Conservation (phyloP, 2,888 invertebrate species). For the Drosophila robusta region DNA sequence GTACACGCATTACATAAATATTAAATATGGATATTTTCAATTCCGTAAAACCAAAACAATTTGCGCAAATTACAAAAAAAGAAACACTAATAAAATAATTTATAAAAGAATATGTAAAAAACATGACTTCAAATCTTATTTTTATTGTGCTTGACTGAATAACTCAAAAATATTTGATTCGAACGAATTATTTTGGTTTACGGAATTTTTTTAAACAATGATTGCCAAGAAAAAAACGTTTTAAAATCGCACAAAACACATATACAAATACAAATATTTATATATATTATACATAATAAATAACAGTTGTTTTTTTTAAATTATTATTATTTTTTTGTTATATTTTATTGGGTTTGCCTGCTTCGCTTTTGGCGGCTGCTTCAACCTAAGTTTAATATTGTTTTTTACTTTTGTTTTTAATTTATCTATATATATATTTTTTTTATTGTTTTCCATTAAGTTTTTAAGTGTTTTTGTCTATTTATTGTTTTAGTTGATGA, state of each 20-base stretch:
- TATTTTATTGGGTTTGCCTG: constrained; percentile 7
- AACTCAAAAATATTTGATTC: neutral
- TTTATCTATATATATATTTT: constrained; percentile 16
- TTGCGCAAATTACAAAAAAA: constrained; percentile 4
- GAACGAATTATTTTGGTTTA: constrained; percentile 7
- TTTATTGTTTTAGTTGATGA: constrained; percentile 50
- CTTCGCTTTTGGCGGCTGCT: constrained; percentile 4
- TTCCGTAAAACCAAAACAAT: constrained; percentile 23
- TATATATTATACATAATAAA: constrained; percentile 56
- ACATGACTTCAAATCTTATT: neutral
- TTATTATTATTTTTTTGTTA: constrained; percentile 3
- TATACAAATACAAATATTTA: constrained; percentile 34
- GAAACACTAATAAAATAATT: neutral
- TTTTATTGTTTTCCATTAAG: constrained; percentile 9
- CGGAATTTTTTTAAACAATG: constrained; percentile 18
- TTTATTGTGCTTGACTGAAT: constrained; percentile 14
- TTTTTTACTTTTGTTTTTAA: constrained; percentile 19
- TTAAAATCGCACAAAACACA: constrained; percentile 61
- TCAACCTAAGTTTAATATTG: neutral
- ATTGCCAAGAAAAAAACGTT: constrained; percentile 30
- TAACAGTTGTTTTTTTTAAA: constrained; percentile 31
- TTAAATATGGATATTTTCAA: constrained; percentile 30
- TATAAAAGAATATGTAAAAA: neutral
- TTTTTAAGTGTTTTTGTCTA: constrained; percentile 22
- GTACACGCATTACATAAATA: constrained; percentile 30